Conservation (phyloP, 2,797 vertebrate species). For the Myotis daubentonii region DNA sequence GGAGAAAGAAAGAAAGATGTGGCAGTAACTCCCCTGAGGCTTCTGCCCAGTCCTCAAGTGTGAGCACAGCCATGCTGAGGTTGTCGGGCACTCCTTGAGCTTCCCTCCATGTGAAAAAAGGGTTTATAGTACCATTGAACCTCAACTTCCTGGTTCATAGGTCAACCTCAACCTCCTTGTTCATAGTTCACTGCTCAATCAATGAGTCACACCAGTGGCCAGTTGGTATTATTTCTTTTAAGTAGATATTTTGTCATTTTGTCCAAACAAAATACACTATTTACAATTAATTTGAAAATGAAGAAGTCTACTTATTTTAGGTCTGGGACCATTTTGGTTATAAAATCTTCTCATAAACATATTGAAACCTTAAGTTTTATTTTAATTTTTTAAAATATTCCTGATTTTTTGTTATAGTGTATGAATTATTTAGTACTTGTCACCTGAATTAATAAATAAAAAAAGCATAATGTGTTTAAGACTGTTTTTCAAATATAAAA, state of each 20-base stretch:
- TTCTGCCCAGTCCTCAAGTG: not conserved
- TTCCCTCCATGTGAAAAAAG: not conserved
- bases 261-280: conserved; percentile 48
- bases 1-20: not conserved
- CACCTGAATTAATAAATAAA: conserved; percentile 2
- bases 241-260: conserved; percentile 42
- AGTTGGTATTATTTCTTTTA: not conserved
- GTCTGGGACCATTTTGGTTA: conserved; percentile 33
- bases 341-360: conserved; percentile 15
- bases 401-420: not conserved
- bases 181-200: too few species aligned
- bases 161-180: too few species aligned
- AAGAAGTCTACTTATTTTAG: conserved; percentile 28
- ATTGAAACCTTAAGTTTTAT: conserved; percentile 3
- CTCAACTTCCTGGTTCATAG: too few species aligned
- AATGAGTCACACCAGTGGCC: too few species aligned
- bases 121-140: not conserved
- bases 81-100: not conserved
- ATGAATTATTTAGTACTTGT: conserved; percentile 39
- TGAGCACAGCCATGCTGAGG: too few species aligned
- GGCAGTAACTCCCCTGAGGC: not conserved
- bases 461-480: conserved; percentile 33
- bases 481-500: conserved; percentile 43
- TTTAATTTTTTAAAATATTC: conserved; percentile 28
- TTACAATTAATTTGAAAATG: conserved; percentile 56